Conservation (phyloP, 2,888 invertebrate species). For the Cryptocephalus moraei region DNA sequence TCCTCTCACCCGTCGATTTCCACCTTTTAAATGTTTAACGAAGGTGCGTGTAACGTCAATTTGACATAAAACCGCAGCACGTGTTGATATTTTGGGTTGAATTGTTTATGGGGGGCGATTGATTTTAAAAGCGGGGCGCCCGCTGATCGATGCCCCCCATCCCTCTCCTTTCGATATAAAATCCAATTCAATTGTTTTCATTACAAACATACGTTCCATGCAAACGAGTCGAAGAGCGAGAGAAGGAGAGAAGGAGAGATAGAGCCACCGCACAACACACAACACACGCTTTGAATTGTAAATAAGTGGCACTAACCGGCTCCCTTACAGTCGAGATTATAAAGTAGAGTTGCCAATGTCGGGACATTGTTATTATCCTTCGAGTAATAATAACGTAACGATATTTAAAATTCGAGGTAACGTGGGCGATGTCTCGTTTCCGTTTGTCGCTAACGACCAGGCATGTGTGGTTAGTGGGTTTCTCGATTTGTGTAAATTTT, state of each 20-base stretch:
- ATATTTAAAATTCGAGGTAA: too few species aligned
- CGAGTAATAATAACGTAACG: too few species aligned
- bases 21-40: neutral
- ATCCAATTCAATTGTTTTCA: conserved; percentile 14
- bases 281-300: conserved; percentile 13
- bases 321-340: too few species aligned
- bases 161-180: conserved; percentile 6
- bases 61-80: conserved; percentile 29
- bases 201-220: conserved; percentile 13
- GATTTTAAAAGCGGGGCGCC: neutral
- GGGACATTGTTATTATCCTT: too few species aligned
- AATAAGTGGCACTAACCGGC: conserved; percentile 2
- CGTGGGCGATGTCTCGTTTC: too few species aligned
- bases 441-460: too few species aligned
- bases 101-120: conserved; percentile 22
- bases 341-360: too few species aligned
- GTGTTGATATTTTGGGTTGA: conserved; percentile 28
- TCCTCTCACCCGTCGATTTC: too few species aligned
- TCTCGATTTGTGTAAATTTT: too few species aligned
- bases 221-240: neutral
- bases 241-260: neutral
- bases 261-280: too few species aligned
- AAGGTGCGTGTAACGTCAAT: conserved; percentile 28
- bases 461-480: too few species aligned
- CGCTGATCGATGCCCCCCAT: conserved; percentile 5